Conservation (phyloP, 2,113 vertebrate genomes). For the Anoplopoma fimbria region DNA sequence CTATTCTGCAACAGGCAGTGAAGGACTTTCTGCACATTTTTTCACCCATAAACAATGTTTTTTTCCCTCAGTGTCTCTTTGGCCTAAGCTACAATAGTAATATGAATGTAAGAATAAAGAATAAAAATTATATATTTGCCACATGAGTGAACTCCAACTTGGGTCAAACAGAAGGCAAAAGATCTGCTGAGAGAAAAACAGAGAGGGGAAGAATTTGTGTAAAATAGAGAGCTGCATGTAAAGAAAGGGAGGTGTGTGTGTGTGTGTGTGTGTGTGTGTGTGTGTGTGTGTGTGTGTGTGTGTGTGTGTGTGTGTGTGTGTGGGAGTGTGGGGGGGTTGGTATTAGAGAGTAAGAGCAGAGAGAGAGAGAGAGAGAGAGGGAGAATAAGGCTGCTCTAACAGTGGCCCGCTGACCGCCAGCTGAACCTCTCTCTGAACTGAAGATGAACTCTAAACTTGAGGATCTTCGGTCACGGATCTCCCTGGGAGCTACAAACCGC, state of each 20-base stretch:
- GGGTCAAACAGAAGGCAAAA: slow-evolving; percentile 57
- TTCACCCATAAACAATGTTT: not conserved
- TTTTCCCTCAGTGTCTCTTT: not conserved
- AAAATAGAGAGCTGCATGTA: slow-evolving; percentile 54
- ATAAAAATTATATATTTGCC: slow-evolving; percentile 1
- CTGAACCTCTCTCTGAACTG: slow-evolving; percentile 86
- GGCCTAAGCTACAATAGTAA: not conserved
- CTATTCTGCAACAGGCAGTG: not conserved
- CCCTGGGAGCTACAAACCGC: slow-evolving; percentile 77
- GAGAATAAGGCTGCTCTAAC: slow-evolving; percentile 62
- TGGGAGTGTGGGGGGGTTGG: slow-evolving; percentile 17
- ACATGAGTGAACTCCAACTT: slow-evolving; percentile 39
- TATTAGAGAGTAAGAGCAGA: slow-evolving; percentile 55
- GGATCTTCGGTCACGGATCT: slow-evolving; percentile 81
- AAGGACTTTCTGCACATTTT: not conserved
- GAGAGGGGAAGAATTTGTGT: slow-evolving; percentile 26
- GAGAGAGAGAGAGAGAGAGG: slow-evolving; percentile 34
- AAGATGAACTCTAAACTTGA: slow-evolving; percentile 86
- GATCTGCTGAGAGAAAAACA: slow-evolving; percentile 56
- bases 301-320: slow-evolving; percentile 27
- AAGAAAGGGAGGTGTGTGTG: slow-evolving; percentile 37
- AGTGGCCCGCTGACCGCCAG: slow-evolving; percentile 80
- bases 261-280: slow-evolving; percentile 24
- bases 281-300: slow-evolving; percentile 25
- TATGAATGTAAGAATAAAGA: not conserved